Conservation (phyloP, 2,797 vertebrate species). For the Eulemur mongoz region DNA sequence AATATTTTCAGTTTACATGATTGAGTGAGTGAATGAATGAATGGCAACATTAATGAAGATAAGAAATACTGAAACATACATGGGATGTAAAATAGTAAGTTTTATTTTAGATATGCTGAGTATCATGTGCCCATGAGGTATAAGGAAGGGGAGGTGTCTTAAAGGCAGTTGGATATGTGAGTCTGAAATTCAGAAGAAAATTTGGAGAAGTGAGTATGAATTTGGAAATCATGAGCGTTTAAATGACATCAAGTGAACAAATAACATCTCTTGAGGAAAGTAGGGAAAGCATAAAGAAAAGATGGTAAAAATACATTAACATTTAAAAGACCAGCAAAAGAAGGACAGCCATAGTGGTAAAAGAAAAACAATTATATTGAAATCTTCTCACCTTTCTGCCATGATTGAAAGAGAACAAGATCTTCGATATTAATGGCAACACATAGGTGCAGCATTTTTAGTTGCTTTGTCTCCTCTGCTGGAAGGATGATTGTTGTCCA, state of each 20-base stretch:
- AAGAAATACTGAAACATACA: background rate
- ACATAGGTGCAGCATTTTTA: background rate
- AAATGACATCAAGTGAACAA: background rate
- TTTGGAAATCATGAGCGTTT: background rate
- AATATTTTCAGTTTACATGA: background rate
- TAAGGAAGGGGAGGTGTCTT: background rate
- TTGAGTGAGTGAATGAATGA: background rate
- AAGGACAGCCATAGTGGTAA: background rate
- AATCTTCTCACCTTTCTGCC: background rate
- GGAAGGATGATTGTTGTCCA: background rate
- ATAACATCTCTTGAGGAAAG: background rate
- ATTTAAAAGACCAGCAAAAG: background rate
- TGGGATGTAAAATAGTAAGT: background rate
- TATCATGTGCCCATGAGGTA: background rate
- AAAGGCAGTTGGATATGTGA: background rate
- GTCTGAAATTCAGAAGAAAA: background rate
- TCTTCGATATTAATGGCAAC: background rate
- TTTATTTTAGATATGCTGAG: constrained; percentile 11
- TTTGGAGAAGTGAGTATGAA: background rate
- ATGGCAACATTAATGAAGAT: background rate
- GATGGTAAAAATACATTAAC: background rate
- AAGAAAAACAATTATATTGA: background rate
- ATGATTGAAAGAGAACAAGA: background rate
- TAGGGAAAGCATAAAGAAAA: background rate
- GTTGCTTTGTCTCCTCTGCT: background rate